Evolutionary conservation across 2,888 invertebrate genomes (phyloP), one percentile per base, ranked within the genome.

Genomic region (Himalopsyche tibetana): DNA sequence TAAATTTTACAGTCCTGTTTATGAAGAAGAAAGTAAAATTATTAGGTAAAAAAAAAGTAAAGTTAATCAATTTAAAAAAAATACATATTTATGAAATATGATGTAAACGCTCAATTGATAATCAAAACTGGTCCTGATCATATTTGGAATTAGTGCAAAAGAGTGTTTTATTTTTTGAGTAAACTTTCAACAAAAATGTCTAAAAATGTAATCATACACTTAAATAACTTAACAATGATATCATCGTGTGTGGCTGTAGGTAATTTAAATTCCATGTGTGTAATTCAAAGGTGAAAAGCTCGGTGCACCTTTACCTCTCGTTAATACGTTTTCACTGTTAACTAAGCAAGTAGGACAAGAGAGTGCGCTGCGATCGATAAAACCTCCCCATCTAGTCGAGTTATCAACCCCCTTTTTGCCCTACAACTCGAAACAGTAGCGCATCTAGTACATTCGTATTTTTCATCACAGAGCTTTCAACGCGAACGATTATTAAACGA

Each of bases 301-400:
- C 74, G 12, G 12, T 74, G 74, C 36, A 74, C 38, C 11, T 74
- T 36, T 63, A 5, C 74, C 74, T 74, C 28, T 36, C 11, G 74
- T 74, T 74, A 12, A 74, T 74, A 74, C 74, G 74, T 36, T 74
- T 74, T 74, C 74, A 74, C 74, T 74, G 74, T 28, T 74, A 74
- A 74, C 38, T 74, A 74, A 74, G 36, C 74, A 74, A 74, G 74
- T 74, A 12, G 74, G 36, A 74, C 74, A 74, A 74, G 36, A 74
- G 74, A 74, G 74, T 36, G 36, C 36, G 74, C 36, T 15, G 36
- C 19, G 38, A 74, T 74, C 74, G 74, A 74, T 74, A 74, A 74
- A 36, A 74, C 74, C 74, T 36, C 74, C 74, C 74, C 28, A 36
- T 19, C 74, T 74, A 74, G 28, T 74, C 36, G 38, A 74, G 74